Base-by-base conservation (phyloP, 2,797 vertebrate species). In the Miichthys miiuy region DNA sequence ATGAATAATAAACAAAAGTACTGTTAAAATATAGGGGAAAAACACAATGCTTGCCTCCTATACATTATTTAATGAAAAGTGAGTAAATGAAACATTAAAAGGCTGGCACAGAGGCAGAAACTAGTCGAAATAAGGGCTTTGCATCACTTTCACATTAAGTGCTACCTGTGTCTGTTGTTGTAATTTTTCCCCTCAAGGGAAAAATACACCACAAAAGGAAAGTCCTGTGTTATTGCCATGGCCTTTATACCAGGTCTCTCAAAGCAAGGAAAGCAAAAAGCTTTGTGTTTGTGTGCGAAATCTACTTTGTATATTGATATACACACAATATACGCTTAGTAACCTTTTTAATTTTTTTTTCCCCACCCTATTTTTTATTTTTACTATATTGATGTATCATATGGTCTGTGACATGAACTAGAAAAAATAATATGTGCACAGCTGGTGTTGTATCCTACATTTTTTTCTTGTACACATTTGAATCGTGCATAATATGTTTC, bases 1-100 rank as follows among this genome's bases (percentile, higher is more conserved):
- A 82, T 89, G 65, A 90, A 91, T 92, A 89, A 90, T 91, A 57
- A 87, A 92, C 87, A 72, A 44, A 79, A 80, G 61, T 64, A 46
- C 61, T 50, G 80, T 86, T 86, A 86, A 83, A 92, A 89, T 75
- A 86, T 76, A 50, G 52, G 11, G 11, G 14, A 46, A 42, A 80
- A 61, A 81, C 67, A 67, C 23, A 14, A 83, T 76, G 70, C 44
- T 65, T 72, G 61, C 78, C 52, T 75, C 65, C 75, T 70, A 77
- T 91, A 65, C 42, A 88, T 91, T 87, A 92, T 91, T 88, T 77
- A 88, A 68, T 72, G 52, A 81, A 77, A 66, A 30, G 16, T 21
- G 47, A 79, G 82, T 85, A 80, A 87, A 88, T 83, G 70, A 84
- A 82, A 87, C 89, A 82, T 90, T 85, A 82, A 87, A 90, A 78